A percentile compares a stretch with the other conserved stretches of the same genome.
Conservation (phyloP, 2,113 vertebrate species). For the Xiphophorus hellerii region DNA sequence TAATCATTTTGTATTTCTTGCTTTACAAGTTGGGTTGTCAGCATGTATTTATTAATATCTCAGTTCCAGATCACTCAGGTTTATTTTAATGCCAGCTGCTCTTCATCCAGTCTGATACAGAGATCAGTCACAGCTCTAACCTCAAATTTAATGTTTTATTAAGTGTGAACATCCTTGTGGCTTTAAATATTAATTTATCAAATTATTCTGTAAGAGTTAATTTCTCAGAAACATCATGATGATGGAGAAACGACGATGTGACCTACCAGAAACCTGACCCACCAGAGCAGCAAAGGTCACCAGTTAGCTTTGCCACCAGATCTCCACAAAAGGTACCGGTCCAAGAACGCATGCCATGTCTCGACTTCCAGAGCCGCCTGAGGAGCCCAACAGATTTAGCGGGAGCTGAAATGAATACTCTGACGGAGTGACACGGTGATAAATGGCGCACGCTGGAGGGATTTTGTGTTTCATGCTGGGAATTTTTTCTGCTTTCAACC, state of each 20-base stretch:
- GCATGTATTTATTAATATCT: neutral
- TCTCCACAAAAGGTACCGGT: slow-evolving; percentile 6
- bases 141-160: neutral
- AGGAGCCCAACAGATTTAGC: slow-evolving; percentile 18
- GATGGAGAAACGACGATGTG: neutral
- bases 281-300: slow-evolving; percentile 13
- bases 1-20: neutral
- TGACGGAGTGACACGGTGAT: slow-evolving; percentile 3
- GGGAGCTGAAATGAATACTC: slow-evolving; percentile 8
- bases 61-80: neutral
- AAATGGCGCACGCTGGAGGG: neutral
- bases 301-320: slow-evolving; percentile 13
- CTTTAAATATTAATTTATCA: neutral
- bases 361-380: neutral
- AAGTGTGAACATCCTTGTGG: neutral
- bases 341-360: slow-evolving; percentile 5
- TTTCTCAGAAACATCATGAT: neutral
- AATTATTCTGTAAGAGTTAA: neutral
- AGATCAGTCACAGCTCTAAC: neutral
- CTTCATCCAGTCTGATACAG: neutral
- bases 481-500: neutral
- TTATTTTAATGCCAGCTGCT: neutral
- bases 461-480: neutral
- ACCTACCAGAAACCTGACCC: slow-evolving; percentile 7
- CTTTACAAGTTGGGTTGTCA: neutral